Conservation (phyloP, 2,888 invertebrate genomes). For the Papilio elwesi region DNA sequence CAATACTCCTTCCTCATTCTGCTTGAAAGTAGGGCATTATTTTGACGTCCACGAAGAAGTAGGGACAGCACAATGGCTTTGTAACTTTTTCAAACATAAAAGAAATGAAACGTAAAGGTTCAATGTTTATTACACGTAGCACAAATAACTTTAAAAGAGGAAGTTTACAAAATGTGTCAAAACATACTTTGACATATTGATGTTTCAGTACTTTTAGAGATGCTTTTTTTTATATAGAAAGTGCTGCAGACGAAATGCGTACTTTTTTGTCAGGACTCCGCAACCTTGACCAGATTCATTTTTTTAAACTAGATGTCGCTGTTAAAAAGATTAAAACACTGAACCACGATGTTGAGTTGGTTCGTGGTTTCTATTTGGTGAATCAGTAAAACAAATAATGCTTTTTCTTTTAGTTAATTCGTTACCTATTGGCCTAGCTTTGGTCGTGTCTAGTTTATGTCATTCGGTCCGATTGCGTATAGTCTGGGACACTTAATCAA, state of each 20-base stretch:
- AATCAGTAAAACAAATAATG: conserved; percentile 9
- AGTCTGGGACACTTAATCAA: not conserved
- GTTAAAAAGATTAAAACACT: not conserved
- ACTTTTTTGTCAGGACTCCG: too few relatives aligned
- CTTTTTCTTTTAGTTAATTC: not conserved
- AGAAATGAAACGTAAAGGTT: not conserved
- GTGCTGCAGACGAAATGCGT: too few relatives aligned
- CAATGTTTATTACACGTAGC: conserved; percentile 8
- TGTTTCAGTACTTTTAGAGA: not conserved
- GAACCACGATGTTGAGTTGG: not conserved
- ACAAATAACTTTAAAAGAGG: not conserved
- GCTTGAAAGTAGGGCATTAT: not conserved
- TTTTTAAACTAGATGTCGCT: not conserved
- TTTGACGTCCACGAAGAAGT: not conserved
- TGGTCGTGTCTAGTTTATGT: not conserved
- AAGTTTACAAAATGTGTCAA: not conserved
- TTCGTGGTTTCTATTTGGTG: too few relatives aligned
- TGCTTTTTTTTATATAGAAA: not conserved
- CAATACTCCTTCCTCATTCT: conserved; percentile 13
- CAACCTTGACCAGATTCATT: too few relatives aligned
- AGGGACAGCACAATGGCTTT: not conserved
- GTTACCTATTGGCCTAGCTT: not conserved
- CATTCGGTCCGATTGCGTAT: not conserved
- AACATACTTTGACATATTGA: conserved; percentile 1
- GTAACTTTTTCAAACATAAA: conserved; percentile 3